Base-by-base conservation (phyloP, 2,797 vertebrate species). In the Calcarius lapponicus region DNA sequence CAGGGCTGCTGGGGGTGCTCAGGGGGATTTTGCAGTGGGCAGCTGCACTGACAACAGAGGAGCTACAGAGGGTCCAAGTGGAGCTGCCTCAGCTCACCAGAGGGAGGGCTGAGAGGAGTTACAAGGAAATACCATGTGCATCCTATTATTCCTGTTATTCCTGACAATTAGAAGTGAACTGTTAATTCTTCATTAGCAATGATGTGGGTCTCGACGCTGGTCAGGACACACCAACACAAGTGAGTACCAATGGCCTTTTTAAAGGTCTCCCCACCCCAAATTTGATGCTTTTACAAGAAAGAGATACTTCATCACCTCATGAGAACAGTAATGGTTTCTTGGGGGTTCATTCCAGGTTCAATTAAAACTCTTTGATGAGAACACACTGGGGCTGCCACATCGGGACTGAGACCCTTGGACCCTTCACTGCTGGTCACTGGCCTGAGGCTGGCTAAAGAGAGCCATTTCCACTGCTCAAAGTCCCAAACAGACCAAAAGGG, bases 1-100 rank as follows among this genome's bases (percentile, higher is more conserved):
- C 1, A 0, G 56, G 29, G 56, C 0, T 10, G 28, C 31, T 0
- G 0, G 78, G n/a, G 38, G 60, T 0, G 3, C 19, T 3, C 25
- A 14, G 3, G 50, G 50, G 10, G 11, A 4, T 31, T 64, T 22
- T 50, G 79, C 76, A 38, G 38, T 6, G 42, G 65, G 64, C 57
- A 38, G 53, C 29, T 15, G 51, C 43, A 7, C 20, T 8, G 25
- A 31, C 21, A 50, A 12, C 75, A 83, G 53, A 22, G 38, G 42
- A 73, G 34, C 36, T 36, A 26, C 81, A 40, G 34, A 42, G 1
- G 24, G 18, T 8, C 29, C 38, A 2, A 7, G 70, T 1, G 48
- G 75, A 90, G 54, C 47, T 25, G 4, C 69, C 57, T 42, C 10
- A 1, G 32, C 88, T 32, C 67, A 2, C 28, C 7, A 0, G 48